Percentiles rank a stretch among this genome's conserved stretches.
These are phyloP conservation scores for Zaprionus nigranus DNA, from an alignment of 1,140 invertebrate genomes.

Conservation along the genomic window DNA sequence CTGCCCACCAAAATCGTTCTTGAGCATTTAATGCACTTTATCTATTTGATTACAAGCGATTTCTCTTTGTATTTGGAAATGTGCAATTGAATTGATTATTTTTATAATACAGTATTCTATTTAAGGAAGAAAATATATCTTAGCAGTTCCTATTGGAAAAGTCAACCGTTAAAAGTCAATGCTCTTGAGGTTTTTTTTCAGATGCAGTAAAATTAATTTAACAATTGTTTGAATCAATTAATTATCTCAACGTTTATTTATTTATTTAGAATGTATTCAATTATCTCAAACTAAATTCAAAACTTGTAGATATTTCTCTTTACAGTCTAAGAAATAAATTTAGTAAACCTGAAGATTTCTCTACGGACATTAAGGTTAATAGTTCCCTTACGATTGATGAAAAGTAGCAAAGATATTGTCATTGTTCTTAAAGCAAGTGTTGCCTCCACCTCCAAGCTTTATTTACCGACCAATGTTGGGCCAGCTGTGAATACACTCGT, in stretches of 20 bases:
- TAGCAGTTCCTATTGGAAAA: too few species aligned
- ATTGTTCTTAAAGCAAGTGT: conserved; percentile 28
- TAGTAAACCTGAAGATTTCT: neutral
- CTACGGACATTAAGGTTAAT: neutral
- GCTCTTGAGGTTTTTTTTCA: neutral
- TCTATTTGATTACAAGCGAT: neutral
- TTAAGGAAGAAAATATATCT: neutral
- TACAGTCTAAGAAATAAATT: neutral
- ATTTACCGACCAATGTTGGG: conserved; percentile 39
- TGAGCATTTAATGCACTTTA: neutral
- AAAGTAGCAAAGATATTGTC: conserved; percentile 7
- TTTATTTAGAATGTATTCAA: neutral
- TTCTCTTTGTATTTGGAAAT: neutral
- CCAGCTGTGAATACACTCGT: conserved; percentile 35
- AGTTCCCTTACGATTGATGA: neutral
- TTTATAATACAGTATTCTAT: neutral
- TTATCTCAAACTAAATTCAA: neutral
- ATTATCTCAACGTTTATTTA: neutral
- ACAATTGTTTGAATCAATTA: neutral
- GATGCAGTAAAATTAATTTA: neutral
- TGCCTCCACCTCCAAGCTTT: conserved; percentile 25
- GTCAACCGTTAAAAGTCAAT: too few species aligned
- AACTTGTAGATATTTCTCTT: neutral
- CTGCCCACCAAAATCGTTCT: neutral
- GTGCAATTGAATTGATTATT: neutral